Evolutionary conservation across 2,113 vertebrate genomes (phyloP).

Genomic region (Calypte anna): DNA sequence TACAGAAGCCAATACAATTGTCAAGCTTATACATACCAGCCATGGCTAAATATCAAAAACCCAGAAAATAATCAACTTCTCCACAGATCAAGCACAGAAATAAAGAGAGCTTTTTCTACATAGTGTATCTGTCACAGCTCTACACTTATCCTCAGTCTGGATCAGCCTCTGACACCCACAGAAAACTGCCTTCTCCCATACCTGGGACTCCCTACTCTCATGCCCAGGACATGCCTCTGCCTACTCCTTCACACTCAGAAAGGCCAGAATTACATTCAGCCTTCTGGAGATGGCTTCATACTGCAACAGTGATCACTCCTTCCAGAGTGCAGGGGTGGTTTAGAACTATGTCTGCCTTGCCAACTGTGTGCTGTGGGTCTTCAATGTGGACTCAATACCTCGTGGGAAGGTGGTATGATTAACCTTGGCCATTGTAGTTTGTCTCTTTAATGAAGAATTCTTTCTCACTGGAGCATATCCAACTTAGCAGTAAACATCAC

Average conservation of each 20-base stretch:
- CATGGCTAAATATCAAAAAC: neutral
- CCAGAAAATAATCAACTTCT: neutral
- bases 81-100: neutral
- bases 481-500: neutral
- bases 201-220: neutral
- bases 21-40: neutral
- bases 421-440: neutral
- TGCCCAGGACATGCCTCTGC: neutral
- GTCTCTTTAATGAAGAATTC: neutral
- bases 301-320: neutral
- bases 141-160: neutral
- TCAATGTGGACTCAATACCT: neutral
- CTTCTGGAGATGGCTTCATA: neutral
- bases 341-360: neutral
- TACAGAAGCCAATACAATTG: neutral
- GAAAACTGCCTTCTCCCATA: neutral
- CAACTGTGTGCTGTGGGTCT: neutral
- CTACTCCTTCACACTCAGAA: neutral
- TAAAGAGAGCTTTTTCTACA: neutral
- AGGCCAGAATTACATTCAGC: accelerated
- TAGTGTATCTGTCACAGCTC: neutral
- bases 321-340: neutral
- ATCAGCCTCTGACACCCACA: neutral
- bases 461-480: neutral
- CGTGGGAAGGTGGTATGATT: neutral